A percentile compares a stretch with the other conserved stretches of the same genome.
Evolutionary conservation across 2,113 vertebrate species (phyloP).

Genomic region (Neogobius melanostomus): DNA sequence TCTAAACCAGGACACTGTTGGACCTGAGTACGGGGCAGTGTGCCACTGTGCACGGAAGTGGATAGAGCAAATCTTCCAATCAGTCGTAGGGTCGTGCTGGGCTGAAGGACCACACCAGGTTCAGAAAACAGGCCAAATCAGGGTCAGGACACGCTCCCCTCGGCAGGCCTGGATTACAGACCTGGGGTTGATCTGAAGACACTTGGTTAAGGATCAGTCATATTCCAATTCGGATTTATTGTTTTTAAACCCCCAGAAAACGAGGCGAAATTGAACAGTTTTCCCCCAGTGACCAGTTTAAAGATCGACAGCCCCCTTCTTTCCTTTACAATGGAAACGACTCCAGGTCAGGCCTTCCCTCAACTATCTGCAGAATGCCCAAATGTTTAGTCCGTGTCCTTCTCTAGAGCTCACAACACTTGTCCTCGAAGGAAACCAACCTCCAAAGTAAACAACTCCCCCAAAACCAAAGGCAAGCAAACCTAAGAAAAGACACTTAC

Average conservation of each 20-base stretch:
- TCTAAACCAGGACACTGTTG: too few relatives aligned
- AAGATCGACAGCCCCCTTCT: slow-evolving; percentile 51
- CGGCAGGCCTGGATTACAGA: too few relatives aligned
- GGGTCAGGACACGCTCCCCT: slow-evolving; percentile 62
- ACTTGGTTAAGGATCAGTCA: too few relatives aligned
- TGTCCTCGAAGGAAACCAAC: too few relatives aligned
- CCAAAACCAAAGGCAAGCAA: background rate
- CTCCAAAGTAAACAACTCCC: slow-evolving; percentile 23
- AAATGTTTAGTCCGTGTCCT: too few relatives aligned
- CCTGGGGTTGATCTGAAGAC: too few relatives aligned
- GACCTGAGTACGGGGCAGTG: slow-evolving; percentile 9
- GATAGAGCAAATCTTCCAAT: slow-evolving; percentile 45
- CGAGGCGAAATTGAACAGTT: slow-evolving; percentile 6
- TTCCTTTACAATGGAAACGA: too few relatives aligned
- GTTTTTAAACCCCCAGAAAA: too few relatives aligned
- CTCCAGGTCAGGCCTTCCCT: too few relatives aligned
- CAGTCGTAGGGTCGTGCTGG: slow-evolving; percentile 52
- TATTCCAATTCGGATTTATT: too few relatives aligned
- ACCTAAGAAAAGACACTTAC: background rate
- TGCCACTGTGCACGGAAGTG: slow-evolving; percentile 31
- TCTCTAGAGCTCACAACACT: too few relatives aligned
- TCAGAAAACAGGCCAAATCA: slow-evolving; percentile 73
- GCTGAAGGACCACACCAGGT: slow-evolving; percentile 63
- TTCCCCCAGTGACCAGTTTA: slow-evolving; percentile 61
- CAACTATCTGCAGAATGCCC: too few relatives aligned